Conservation (phyloP, 2,888 invertebrate species). For the Coremacera marginata region DNA sequence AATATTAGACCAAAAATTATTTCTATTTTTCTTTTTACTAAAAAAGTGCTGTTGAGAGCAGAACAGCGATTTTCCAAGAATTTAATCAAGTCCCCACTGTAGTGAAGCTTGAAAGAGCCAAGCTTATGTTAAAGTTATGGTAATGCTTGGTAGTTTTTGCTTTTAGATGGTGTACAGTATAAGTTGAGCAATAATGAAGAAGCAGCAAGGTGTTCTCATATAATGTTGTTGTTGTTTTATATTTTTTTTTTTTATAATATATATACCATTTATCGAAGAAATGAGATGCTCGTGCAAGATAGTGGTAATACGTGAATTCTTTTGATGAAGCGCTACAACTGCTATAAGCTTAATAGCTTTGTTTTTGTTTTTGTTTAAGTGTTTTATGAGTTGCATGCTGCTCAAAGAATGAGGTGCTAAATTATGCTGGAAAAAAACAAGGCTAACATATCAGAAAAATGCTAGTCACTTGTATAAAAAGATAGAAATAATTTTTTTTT, state of each 20-base stretch:
- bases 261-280: neutral
- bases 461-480: neutral
- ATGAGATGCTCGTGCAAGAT: conserved; percentile 28
- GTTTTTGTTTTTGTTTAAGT: neutral
- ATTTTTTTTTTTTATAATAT: neutral
- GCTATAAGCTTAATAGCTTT: neutral
- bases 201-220: conserved; percentile 17
- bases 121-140: neutral
- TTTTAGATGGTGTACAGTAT: neutral
- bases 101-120: neutral
- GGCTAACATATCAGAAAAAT: neutral
- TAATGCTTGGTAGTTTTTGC: neutral
- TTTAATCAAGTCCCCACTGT: conserved; percentile 21
- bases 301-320: conserved; percentile 11
- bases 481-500: neutral
- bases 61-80: conserved; percentile 28
- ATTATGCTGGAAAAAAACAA: neutral
- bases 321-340: conserved; percentile 30
- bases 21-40: neutral
- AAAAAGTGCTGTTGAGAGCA: neutral
- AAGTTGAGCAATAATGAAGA: neutral
- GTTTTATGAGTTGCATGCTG: neutral
- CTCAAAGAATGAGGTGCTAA: conserved; percentile 4
- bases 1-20: neutral
- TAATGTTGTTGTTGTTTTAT: neutral